Evolutionary conservation across 1,140 invertebrate genomes (phyloP), one percentile per base, ranked within the genome.

Genomic region (Drosophila kanapiae): DNA sequence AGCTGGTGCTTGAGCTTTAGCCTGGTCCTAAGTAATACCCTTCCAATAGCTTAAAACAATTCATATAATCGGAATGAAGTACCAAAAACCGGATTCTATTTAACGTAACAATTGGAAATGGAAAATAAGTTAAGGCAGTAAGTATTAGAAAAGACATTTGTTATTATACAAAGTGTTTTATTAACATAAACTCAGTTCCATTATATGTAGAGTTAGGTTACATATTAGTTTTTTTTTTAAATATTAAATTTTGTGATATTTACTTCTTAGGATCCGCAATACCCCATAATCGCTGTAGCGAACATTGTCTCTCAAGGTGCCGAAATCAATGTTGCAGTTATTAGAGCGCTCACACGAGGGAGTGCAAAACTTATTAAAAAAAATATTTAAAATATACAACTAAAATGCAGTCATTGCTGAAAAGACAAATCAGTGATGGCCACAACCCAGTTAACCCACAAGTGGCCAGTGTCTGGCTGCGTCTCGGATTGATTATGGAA

Each of bases 301-400:
- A 38, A 47, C 16, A n/a, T 37, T 31, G 16, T 16, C 13, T 6
- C 13, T 42, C 68, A 74, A 74, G 70, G 70, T 51, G 53, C 45
- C 42, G 49, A 65, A 88, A 87, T 87, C 84, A 88, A 88, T 88
- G 83, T 87, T 87, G 77, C 75, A 88, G 61, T 87, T 87, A 87
- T 87, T 87, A 87, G 83, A 87, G 83, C 80, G 83, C 83, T 83
- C 47, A 79, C 10, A 48, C 5, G 51, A 33, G 51, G 51, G 51
- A 53, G 51, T 53, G 51, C 51, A n/a, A 27, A 11, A 23, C 6
- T 23, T 14, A 38, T 54, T 54, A 38, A 23, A 9, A 54, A 54
- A 51, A 18, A 9, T 33, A 13, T 8, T 10, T 6, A 23, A 54
- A 23, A 27, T n/a, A 38, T 23, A 69, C 57, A 67, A 72, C 43